Percentiles rank a stretch among this genome's conserved stretches.
Evolutionary conservation across 2,113 vertebrate genomes (phyloP).

Genomic region (Herpetotheres cachinnans): DNA sequence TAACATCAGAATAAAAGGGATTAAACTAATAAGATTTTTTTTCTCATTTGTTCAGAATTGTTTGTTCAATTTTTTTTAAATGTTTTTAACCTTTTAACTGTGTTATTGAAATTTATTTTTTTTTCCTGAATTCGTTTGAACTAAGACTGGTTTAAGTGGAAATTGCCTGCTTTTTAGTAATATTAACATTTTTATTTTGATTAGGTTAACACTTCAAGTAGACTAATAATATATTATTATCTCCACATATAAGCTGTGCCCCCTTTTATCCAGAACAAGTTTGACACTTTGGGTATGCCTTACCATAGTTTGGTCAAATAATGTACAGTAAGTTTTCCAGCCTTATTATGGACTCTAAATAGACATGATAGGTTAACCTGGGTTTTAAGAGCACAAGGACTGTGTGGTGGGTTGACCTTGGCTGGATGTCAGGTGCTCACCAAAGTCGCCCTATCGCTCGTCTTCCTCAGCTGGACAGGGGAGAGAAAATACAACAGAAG

Average conservation of each 20-base stretch:
- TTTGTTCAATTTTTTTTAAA: neutral
- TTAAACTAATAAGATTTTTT: neutral
- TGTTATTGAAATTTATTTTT: neutral
- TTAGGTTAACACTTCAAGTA: neutral
- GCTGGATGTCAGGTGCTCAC: no score
- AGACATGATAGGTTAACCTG: neutral
- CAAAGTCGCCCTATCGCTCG: no score
- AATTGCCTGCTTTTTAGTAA: neutral
- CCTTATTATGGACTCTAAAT: neutral
- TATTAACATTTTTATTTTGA: neutral
- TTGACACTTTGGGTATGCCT: neutral
- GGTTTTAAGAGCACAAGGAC: neutral
- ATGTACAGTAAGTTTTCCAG: neutral
- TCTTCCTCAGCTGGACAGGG: no score
- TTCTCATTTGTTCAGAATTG: fast-evolving
- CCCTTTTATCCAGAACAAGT: neutral
- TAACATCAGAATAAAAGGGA: neutral
- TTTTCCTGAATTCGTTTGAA: neutral
- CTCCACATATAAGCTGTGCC: neutral
- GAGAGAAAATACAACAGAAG: no score
- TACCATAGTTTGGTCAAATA: neutral
- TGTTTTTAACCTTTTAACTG: neutral
- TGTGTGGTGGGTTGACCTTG: neutral
- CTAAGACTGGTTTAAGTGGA: neutral
- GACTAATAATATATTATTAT: neutral